Evolutionary conservation across 2,888 invertebrate species (phyloP), one percentile per base, ranked within the genome.

Genomic region (Osedax frankpressi): DNA sequence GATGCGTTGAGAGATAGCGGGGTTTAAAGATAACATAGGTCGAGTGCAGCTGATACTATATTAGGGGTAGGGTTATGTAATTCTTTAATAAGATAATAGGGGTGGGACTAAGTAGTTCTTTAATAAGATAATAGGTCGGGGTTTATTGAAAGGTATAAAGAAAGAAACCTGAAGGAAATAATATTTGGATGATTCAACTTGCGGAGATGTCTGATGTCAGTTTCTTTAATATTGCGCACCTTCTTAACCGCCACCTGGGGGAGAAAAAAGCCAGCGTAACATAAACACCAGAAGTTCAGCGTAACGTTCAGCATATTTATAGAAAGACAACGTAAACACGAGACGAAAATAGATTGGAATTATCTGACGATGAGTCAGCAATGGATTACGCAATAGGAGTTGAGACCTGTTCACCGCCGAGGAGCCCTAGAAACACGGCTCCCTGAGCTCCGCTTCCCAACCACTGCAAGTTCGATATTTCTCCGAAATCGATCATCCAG

Each of bases 381-480:
- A n/a, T n/a, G n/a, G n/a, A n/a, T n/a, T n/a, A n/a, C 0, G 97
- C 92, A 86, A 96, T 95, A 86, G 98, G 98, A 28, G 98, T 94
- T 27, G 97, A 97, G 19, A 98, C 93, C 80, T 89, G 89, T 83
- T 92, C 91, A 3, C 80, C 81, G 88, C 89, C 75, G 25, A 93
- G 86, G 79, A 88, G 90, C 0, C 94, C 96, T 73, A 91, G 90
- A 85, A 92, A 96, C 0, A 97, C 96, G 0, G 93, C 92, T 2
- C 96, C 96, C 84, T 97, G 96, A 2, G 95, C 94, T 0, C 97
- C 97, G 75, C 93, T 91, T 0, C 95, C 96, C 73, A 97, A 86
- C 89, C 92, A 96, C 80, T 91, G 89, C 73, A 96, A 86, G 79
- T 94, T 92, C 72, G 89, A 90, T 77, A 97, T 92, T 25, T 89